A percentile compares a stretch with the other conserved stretches of the same genome.
These are phyloP conservation scores for Zeugodacus cucurbitae DNA, from an alignment of 1,140 invertebrate genomes.

Conservation along the genomic window DNA sequence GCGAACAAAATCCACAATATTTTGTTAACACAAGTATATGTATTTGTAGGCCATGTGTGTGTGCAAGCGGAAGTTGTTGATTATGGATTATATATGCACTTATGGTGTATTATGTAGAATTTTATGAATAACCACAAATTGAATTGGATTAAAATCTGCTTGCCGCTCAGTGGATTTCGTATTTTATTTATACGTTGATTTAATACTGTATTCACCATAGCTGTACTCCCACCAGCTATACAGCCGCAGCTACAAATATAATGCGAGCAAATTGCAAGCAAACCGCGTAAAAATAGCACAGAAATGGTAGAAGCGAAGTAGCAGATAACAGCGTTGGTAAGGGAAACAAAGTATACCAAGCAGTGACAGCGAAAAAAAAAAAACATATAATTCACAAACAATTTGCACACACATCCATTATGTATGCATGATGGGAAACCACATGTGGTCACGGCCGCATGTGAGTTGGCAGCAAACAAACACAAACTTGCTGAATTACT, in stretches of 20 bases:
- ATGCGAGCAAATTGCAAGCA: not conserved
- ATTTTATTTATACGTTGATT: not conserved
- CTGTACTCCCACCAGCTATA: not conserved
- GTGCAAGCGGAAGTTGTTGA: not conserved
- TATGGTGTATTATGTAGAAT: constrained; percentile 5
- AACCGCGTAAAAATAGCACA: not conserved
- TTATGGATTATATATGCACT: not conserved
- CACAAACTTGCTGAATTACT: too few relatives aligned
- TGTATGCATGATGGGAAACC: constrained; percentile 21
- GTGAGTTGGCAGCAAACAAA: not conserved
- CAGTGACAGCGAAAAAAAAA: not conserved
- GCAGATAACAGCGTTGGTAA: not conserved
- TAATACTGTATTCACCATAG: not conserved
- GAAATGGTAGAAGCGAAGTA: not conserved
- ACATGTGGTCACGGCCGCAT: not conserved
- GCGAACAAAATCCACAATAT: not conserved
- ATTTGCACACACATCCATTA: not conserved
- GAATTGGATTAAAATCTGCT: constrained; percentile 28
- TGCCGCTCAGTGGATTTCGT: constrained; percentile 2
- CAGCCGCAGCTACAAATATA: not conserved
- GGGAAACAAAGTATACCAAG: not conserved
- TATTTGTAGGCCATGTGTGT: not conserved
- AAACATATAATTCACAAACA: not conserved
- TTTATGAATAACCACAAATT: constrained; percentile 33
- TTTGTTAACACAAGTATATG: not conserved